phyloP scores from a whole-genome alignment of 2,797 vertebrate species.

The Platyrinchus mystaceus region DNA sequence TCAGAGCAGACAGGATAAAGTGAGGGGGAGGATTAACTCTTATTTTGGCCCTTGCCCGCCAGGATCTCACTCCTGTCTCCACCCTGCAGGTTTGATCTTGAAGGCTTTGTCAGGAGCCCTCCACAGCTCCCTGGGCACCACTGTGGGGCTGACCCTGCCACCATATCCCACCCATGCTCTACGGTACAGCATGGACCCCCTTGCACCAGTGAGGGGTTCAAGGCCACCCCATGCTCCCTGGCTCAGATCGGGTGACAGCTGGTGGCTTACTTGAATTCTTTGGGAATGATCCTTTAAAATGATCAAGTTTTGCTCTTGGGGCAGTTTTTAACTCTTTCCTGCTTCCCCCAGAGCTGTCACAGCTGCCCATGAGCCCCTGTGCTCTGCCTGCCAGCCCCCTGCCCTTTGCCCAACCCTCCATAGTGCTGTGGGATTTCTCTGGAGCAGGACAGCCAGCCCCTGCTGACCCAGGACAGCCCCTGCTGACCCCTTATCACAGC shows the following conservation, averaged over 20 bases:
- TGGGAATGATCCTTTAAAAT: not conserved
- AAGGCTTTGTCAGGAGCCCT: not conserved
- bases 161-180: not conserved
- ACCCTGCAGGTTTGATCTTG: not conserved
- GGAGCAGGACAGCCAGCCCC: not conserved
- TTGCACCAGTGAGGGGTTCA: not conserved
- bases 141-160: not conserved
- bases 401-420: not conserved
- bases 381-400: not conserved
- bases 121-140: not conserved
- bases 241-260: not conserved
- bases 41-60: not conserved
- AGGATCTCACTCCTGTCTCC: not conserved
- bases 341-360: not conserved
- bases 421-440: fast-evolving
- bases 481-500: fast-evolving
- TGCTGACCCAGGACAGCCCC: not conserved
- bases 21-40: not conserved
- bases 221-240: fast-evolving
- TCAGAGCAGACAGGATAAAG: not conserved
- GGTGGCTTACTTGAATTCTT: not conserved
- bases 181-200: not conserved
- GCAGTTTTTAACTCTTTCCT: not conserved
- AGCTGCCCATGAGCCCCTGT: not conserved
- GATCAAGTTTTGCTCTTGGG: not conserved